Evolutionary conservation across 1,140 invertebrate genomes (phyloP).

Genomic region (Lucilia cuprina): DNA sequence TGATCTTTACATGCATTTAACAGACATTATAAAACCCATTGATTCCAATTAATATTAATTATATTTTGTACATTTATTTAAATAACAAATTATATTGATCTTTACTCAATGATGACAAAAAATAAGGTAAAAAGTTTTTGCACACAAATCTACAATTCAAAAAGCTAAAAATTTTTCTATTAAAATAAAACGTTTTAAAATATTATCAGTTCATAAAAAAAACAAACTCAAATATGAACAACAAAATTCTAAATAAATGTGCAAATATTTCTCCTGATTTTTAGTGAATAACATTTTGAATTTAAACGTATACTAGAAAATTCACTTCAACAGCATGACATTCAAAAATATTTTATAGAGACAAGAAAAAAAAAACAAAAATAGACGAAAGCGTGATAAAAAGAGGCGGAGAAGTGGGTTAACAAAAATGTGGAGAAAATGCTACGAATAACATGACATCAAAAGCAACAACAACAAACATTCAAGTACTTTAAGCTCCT

Average conservation of each 20-base stretch:
- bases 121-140: too few relatives aligned
- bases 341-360: not conserved
- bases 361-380: too few relatives aligned
- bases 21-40: too few relatives aligned
- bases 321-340: not conserved
- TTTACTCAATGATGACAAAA: too few relatives aligned
- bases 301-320: not conserved
- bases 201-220: not conserved
- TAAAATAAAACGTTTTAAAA: not conserved
- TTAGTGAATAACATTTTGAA: not conserved
- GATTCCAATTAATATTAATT: too few relatives aligned
- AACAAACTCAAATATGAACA: not conserved
- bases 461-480: not conserved
- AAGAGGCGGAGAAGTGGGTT: not conserved
- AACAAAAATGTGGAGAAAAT: not conserved
- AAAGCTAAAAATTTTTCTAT: not conserved
- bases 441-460: not conserved
- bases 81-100: too few relatives aligned
- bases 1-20: too few relatives aligned
- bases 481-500: not conserved
- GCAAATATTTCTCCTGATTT: not conserved
- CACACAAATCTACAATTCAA: too few relatives aligned
- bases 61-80: too few relatives aligned
- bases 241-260: not conserved
- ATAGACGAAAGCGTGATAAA: too few relatives aligned